phyloP scores from a whole-genome alignment of 2,888 invertebrate genomes.

The Zeuzera pyrina region DNA sequence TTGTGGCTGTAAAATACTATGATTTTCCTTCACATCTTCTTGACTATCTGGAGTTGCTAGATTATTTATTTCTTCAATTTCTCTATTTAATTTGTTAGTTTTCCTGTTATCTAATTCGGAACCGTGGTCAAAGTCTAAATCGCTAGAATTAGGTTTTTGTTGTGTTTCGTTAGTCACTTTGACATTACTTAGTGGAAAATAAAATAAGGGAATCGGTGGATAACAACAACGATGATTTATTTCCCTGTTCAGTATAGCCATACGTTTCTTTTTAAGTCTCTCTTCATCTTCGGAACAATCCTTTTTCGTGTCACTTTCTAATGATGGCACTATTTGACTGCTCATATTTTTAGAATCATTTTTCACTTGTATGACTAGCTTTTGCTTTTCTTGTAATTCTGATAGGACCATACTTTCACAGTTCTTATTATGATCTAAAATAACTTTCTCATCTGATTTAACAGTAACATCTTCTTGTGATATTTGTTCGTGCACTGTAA shows the following conservation, averaged over 20 bases:
- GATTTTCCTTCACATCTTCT: constrained; percentile 11
- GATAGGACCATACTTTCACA: constrained; percentile 29
- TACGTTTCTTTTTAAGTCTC: constrained; percentile 39
- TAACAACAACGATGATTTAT: constrained; percentile 24
- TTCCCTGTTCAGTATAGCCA: constrained; percentile 42
- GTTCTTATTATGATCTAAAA: too few species aligned
- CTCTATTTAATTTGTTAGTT: neutral
- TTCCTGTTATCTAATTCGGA: too few species aligned
- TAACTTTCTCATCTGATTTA: too few species aligned
- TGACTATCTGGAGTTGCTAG: neutral
- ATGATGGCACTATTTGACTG: neutral
- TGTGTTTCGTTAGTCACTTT: neutral
- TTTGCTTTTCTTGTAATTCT: constrained; percentile 39
- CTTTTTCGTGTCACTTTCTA: constrained; percentile 14
- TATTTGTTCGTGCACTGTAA: too few species aligned
- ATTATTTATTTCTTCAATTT: neutral
- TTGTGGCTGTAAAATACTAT: constrained; percentile 10
- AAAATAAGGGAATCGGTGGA: constrained; percentile 40
- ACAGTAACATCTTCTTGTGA: too few species aligned
- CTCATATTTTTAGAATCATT: neutral
- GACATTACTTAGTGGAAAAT: constrained; percentile 23
- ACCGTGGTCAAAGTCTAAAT: too few species aligned
- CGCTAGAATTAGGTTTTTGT: constrained; percentile 4
- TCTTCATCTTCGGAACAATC: constrained; percentile 22
- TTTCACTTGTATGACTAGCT: constrained; percentile 3